Conservation (phyloP, 2,113 vertebrate genomes). For the Proteles cristata region DNA sequence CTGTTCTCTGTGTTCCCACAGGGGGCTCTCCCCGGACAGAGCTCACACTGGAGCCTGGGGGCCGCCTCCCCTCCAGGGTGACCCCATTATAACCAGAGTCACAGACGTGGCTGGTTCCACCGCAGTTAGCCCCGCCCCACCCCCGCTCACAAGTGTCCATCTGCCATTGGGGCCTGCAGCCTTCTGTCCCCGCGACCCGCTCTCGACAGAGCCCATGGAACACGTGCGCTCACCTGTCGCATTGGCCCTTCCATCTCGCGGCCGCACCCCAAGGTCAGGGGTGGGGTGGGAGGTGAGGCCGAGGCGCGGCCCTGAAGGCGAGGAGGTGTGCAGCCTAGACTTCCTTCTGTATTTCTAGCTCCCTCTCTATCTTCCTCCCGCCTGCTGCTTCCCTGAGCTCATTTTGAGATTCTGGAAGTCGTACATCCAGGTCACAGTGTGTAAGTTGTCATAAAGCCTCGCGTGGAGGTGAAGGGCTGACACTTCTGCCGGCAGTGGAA, state of each 20-base stretch:
- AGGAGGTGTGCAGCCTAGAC: fast-evolving
- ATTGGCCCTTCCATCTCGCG: fast-evolving
- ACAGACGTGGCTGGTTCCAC: fast-evolving
- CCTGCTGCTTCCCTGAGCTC: fast-evolving
- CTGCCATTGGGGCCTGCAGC: neutral
- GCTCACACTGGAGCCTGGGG: fast-evolving
- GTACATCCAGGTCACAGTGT: neutral
- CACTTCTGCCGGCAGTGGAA: neutral
- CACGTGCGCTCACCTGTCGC: fast-evolving
- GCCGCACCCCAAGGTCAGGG: neutral
- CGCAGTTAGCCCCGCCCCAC: no score
- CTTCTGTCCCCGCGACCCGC: neutral
- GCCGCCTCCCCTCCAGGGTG: fast-evolving
- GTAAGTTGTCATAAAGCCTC: neutral
- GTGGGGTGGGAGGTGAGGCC: fast-evolving
- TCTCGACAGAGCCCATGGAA: fast-evolving
- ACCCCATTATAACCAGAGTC: fast-evolving
- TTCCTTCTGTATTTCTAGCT: fast-evolving
- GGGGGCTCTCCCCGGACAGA: neutral
- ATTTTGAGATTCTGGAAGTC: neutral
- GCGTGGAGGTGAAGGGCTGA: neutral
- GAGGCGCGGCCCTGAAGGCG: fast-evolving
- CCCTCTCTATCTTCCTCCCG: neutral
- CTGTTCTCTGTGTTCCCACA: no score
- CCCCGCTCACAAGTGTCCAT: fast-evolving